Evolutionary conservation across 2,797 vertebrate species (phyloP).

Genomic region (Crypturellus tataupa): DNA sequence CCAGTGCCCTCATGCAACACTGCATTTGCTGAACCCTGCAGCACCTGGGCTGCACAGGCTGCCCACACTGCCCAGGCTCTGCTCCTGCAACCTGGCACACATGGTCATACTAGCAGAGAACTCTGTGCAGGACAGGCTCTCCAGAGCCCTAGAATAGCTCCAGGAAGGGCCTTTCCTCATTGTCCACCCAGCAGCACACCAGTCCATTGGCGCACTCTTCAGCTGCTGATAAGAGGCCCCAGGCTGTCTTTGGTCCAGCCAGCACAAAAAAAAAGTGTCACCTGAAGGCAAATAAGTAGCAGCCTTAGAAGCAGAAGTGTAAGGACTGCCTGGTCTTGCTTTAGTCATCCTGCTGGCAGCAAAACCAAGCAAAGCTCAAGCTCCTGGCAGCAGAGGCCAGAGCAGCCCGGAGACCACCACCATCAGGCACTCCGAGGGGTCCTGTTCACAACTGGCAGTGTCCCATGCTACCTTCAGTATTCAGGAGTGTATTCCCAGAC

Average conservation of each 20-base stretch:
- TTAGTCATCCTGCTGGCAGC: background rate
- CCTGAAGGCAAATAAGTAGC: background rate
- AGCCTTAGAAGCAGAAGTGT: background rate
- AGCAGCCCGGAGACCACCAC: background rate
- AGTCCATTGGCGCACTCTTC: background rate
- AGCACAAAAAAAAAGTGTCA: background rate
- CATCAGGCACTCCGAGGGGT: background rate
- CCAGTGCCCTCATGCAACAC: background rate
- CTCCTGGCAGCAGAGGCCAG: background rate
- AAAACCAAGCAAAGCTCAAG: background rate
- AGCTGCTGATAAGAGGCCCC: background rate
- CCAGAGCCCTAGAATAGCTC: accelerated
- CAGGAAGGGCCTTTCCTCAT: background rate
- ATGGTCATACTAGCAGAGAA: background rate
- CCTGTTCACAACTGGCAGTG: background rate
- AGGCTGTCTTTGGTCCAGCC: background rate
- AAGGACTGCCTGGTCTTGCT: background rate
- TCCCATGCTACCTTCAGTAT: background rate
- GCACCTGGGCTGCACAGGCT: background rate
- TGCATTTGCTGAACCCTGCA: background rate
- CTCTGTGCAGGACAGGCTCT: background rate
- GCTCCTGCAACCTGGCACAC: background rate
- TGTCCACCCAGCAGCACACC: background rate
- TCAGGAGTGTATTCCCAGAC: background rate
- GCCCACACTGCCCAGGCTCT: background rate